Conservation (phyloP, 2,888 invertebrate species). For the Leucophenga montana region DNA sequence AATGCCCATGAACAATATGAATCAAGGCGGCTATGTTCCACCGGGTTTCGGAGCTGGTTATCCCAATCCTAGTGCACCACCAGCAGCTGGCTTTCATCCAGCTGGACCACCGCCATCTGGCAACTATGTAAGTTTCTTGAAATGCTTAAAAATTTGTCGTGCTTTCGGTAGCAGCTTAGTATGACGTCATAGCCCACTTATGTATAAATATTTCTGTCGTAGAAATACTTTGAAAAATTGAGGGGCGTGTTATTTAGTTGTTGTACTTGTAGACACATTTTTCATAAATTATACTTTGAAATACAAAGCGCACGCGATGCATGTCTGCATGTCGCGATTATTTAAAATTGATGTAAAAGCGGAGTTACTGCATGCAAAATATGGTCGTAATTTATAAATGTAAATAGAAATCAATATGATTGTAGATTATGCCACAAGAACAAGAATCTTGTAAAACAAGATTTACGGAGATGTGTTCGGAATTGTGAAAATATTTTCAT, state of each 20-base stretch:
- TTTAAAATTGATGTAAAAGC: not conserved
- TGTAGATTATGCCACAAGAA: too few species aligned
- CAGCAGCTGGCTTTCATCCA: constrained; percentile 46
- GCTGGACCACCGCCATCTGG: constrained; percentile 47
- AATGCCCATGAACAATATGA: constrained; percentile 65
- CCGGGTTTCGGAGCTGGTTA: constrained; percentile 62
- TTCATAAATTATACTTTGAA: not conserved
- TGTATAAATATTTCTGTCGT: constrained; percentile 6
- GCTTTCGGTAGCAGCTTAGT: not conserved
- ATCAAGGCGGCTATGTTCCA: constrained; percentile 69
- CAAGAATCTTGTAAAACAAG: too few species aligned
- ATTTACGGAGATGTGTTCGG: too few species aligned
- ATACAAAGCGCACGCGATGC: too few species aligned
- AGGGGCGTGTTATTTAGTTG: constrained; percentile 7
- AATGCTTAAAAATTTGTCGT: not conserved
- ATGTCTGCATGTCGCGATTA: not conserved
- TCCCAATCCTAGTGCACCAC: constrained; percentile 57
- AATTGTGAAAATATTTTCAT: too few species aligned
- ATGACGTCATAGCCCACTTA: constrained; percentile 21
- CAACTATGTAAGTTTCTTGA: constrained; percentile 59
- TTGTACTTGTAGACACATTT: too few species aligned
- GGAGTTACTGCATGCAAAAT: too few species aligned
- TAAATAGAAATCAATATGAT: not conserved
- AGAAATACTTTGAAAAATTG: not conserved
- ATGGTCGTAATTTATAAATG: too few species aligned